Evolutionary conservation across 2,888 invertebrate species (phyloP), one percentile per base, ranked within the genome.

Genomic region (Hirtodrosophila confusa): DNA sequence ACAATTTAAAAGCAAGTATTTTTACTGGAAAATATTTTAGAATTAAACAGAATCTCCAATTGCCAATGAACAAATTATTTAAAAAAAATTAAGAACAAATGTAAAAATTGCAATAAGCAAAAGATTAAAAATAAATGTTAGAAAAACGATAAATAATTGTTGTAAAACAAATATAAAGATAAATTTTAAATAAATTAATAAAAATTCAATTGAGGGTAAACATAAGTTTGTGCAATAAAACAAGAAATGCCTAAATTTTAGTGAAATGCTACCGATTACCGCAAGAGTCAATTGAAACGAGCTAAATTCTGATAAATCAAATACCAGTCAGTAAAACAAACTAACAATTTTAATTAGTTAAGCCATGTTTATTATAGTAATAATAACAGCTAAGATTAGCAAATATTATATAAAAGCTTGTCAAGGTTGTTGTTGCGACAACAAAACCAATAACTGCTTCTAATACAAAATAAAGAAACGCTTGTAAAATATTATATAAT

Each of bases 391-490:
- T 47, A 44, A 49, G 51, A 33, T 55, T 66, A 57, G 54, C 53
- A 57, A 44, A 50, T 44, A 58, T 41, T 49, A 29, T 27, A 58
- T 56, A 61, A 72, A 50, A 44, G 75, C 75, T 78, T 76, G 74
- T 66, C 63, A 65, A 56, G 60, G 55, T 76, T 75, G 74, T 71
- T 76, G 58, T 65, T 66, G 66, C 72, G 51, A 70, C 62, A 70
- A 65, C 69, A 45, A 70, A 69, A 56, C 71, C 61, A 66, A 79
- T 73, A 83, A 86, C 57, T 69, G 80, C 86, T 86, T 80, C 55
- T 75, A 58, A 82, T 60, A 56, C n/a, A 41, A 36, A 45, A 40
- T 51, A 50, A 47, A 44, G 45, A 69, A 67, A 68, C 56, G 73
- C 80, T 77, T 73, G 65, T 73, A 71, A 74, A 61, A 49, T 56